Base-by-base conservation (phyloP, 2,888 invertebrate genomes). In the Ctena decussata region DNA sequence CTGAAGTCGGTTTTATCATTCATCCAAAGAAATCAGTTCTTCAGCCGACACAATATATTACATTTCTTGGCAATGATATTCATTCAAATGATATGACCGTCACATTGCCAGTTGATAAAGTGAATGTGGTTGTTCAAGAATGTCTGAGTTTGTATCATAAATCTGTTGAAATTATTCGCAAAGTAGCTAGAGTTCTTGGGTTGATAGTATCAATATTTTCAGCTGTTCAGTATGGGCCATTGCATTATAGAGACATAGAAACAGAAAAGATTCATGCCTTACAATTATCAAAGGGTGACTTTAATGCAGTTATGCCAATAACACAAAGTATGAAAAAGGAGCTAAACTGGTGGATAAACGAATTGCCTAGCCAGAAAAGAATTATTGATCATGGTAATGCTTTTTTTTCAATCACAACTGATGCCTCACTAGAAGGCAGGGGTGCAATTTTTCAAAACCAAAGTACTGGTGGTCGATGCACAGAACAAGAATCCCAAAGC, bases 141-240 rank as follows among this genome's bases (percentile, higher is more conserved):
- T 57, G 60, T n/a, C 60, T 27, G 21, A n/a, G 30, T 8, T 27
- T 27, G 60, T 8, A 11, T 27, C 11, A 32, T n/a, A n/a, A n/a
- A n/a, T n/a, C n/a, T n/a, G n/a, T n/a, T n/a, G n/a, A n/a, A n/a
- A n/a, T n/a, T n/a, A 60, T 80, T 30, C 41, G 74, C 37, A 39
- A 73, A 35, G 80, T 80, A 27, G 74, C 80, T 32, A 57, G 65
- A 30, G 65, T 73, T 30, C 27, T 60, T 41, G 80, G 80, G 0
- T n/a, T 80, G 0, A 12, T 74, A 3, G 41, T 80, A 18, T 53
- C 39, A 30, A 30, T 65, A 18, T 74, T 74, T 60, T 80, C 65
- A 32, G 74, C 80, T 35, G 74, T 80, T n/a, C 44, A 74, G 30
- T 41, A 74, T 65, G 80, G 73, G n/a, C 72, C 57, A 35, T 21